Evolutionary conservation across 2,797 vertebrate species (phyloP), one percentile per base, ranked within the genome.

Genomic region (Streptopelia turtur): DNA sequence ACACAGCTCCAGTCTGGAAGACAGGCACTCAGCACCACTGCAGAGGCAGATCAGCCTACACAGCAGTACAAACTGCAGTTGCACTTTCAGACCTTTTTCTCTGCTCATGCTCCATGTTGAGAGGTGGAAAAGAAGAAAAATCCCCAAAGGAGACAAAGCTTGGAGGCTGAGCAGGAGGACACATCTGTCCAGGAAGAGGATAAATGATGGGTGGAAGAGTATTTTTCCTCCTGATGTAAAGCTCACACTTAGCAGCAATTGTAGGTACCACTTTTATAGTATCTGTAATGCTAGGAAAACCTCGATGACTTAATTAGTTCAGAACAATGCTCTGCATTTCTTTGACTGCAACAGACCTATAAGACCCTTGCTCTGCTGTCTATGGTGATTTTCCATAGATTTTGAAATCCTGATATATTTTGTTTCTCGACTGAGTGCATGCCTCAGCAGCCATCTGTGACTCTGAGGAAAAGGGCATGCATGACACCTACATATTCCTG

Each of bases 371-470:
- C 53, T 83, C 27, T 9, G 14, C 31, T 94, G 31, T 65, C 47
- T 57, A 0, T 0, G 0, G 61, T 22, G 52, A 30, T 77, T 74
- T 74, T 56, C 49, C 30, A 35, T 3, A 37, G 43, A 69, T 69
- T 92, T 88, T 66, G 22, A 64, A 70, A 84, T 57, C 52, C 31
- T 45, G n/a, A 31, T 11, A 35, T 8, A 2, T 12, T 60, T 27
- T 14, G 6, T 8, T 28, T 82, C 43, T 75, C 5, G 1, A 25
- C 27, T 31, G 27, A 61, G 50, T 6, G 2, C 30, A 16, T 39
- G 25, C 9, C 21, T 83, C 28, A 27, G 45, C 4, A 3, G 66
- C 45, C n/a, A 15, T 33, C 39, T 79, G 64, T 8, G 47, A 55
- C 50, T 70, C 69, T 30, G 63, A 89, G 23, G 25, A 70, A 70